phyloP scores from a whole-genome alignment of 2,797 vertebrate species.

The Etheostoma nigrum region DNA sequence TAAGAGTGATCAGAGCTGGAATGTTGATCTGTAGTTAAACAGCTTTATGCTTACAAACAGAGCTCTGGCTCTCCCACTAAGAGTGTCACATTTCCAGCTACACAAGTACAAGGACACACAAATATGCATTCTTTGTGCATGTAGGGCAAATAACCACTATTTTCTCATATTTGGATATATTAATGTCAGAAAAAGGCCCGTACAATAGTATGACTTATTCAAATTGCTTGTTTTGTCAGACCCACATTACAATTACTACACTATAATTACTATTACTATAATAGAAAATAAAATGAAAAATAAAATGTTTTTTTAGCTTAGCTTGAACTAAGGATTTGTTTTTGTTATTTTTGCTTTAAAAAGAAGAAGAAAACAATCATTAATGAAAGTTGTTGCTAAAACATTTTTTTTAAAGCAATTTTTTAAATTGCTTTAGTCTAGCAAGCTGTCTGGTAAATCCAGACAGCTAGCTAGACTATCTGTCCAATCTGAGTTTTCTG shows the following conservation, averaged over 20 bases:
- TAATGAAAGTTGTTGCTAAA: too few relatives aligned
- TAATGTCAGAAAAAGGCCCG: too few relatives aligned
- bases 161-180: slow-evolving; percentile 3
- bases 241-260: too few relatives aligned
- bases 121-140: not conserved
- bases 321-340: not conserved
- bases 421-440: too few relatives aligned
- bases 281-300: not conserved
- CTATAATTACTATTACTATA: too few relatives aligned
- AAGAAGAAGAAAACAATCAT: too few relatives aligned
- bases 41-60: slow-evolving; percentile 78
- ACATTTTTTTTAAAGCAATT: too few relatives aligned
- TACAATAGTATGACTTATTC: not conserved
- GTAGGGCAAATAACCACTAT: not conserved
- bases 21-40: slow-evolving; percentile 87
- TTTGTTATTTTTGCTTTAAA: too few relatives aligned
- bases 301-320: too few relatives aligned
- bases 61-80: slow-evolving; percentile 46
- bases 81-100: slow-evolving; percentile 46
- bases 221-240: not conserved
- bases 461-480: too few relatives aligned
- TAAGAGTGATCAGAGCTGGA: slow-evolving; percentile 76
- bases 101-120: slow-evolving; percentile 42
- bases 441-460: too few relatives aligned
- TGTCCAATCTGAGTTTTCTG: too few relatives aligned